Conservation (phyloP, 2,888 invertebrate species). For the Synergus umbraculus region DNA sequence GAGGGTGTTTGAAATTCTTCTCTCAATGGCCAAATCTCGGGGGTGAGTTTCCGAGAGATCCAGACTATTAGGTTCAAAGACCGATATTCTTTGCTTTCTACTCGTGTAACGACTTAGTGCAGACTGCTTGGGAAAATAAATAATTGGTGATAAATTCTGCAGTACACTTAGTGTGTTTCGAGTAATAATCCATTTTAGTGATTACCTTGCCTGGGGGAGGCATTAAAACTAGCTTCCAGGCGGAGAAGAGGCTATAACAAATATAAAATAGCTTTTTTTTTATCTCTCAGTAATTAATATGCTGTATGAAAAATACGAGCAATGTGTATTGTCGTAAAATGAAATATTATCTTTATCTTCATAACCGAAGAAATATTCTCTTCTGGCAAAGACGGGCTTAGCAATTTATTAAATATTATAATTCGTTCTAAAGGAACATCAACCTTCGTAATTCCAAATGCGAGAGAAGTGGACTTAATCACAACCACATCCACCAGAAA, state of each 20-base stretch:
- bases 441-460: neutral
- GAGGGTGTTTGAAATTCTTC: neutral
- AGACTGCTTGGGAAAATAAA: conserved; percentile 7
- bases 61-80: conserved; percentile 13
- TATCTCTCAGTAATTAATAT: neutral
- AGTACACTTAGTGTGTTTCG: conserved; percentile 24
- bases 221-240: conserved; percentile 8
- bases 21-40: conserved; percentile 16
- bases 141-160: conserved; percentile 16
- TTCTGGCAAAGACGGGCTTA: neutral
- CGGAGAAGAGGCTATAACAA: neutral
- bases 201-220: conserved; percentile 15
- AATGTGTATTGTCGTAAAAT: neutral
- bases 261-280: conserved; percentile 16
- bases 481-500: neutral
- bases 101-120: conserved; percentile 12
- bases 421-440: neutral
- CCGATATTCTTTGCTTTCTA: conserved; percentile 18
- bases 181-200: conserved; percentile 26
- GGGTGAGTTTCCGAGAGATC: conserved; percentile 7
- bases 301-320: neutral
- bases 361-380: neutral
- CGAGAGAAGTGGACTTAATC: neutral
- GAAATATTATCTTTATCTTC: neutral
- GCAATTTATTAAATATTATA: no score